Percentiles rank a stretch among this genome's conserved stretches.
Conservation (phyloP, 2,797 vertebrate species). For the Simalia tracyae region DNA sequence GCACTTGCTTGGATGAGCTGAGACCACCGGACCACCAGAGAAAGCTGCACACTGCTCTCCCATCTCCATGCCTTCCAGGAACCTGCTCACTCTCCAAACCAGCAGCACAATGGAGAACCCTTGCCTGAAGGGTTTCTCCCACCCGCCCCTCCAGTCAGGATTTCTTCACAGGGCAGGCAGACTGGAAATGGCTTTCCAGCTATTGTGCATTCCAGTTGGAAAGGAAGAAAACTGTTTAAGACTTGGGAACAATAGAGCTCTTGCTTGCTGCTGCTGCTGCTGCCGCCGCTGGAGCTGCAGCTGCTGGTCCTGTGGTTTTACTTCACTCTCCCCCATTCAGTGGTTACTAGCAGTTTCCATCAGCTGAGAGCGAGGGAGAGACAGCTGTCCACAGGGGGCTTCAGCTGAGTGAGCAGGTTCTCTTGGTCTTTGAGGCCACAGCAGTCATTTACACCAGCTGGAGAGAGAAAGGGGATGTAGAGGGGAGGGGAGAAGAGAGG, state of each 20-base stretch:
- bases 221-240: conserved; percentile 71
- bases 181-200: conserved; percentile 48
- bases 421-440: conserved; percentile 73
- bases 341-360: conserved; percentile 65
- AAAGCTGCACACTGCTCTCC: conserved; percentile 69
- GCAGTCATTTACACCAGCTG: conserved; percentile 79
- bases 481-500: conserved; percentile 47
- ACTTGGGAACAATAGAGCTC: conserved; percentile 77
- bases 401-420: conserved; percentile 78
- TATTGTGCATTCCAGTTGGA: conserved; percentile 73
- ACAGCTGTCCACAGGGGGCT: conserved; percentile 76
- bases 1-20: conserved; percentile 52
- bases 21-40: conserved; percentile 61
- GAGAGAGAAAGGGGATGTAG: conserved; percentile 60
- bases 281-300: conserved; percentile 51
- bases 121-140: neutral
- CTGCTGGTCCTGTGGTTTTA: conserved; percentile 73
- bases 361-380: conserved; percentile 64
- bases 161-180: conserved; percentile 21
- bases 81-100: conserved; percentile 65
- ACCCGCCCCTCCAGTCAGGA: conserved; percentile 50
- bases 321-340: conserved; percentile 77
- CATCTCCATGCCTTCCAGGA: conserved; percentile 79
- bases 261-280: conserved; percentile 15
- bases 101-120: conserved; percentile 15